Conservation (phyloP, 2,113 vertebrate species). For the Tachysurus vachellii region DNA sequence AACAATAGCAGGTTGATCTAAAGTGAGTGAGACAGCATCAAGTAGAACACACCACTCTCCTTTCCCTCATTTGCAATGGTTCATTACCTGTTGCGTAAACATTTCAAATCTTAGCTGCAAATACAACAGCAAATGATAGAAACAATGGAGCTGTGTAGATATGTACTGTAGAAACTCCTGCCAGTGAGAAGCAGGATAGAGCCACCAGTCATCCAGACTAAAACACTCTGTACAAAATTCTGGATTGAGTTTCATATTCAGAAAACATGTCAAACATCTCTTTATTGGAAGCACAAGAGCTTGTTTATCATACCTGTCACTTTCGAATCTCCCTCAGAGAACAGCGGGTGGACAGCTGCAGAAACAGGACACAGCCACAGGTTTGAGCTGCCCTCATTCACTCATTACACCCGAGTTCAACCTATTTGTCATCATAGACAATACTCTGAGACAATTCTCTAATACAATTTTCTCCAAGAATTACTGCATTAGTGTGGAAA, state of each 20-base stretch:
- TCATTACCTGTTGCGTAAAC: constrained; percentile 58
- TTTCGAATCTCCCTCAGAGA: constrained; percentile 24
- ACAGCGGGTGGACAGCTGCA: neutral
- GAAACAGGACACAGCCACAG: neutral
- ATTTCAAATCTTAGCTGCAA: constrained; percentile 37
- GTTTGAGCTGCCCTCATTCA: neutral
- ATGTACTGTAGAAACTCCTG: neutral
- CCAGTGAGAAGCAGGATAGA: neutral
- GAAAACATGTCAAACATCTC: neutral
- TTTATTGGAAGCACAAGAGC: neutral
- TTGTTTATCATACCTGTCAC: constrained; percentile 54
- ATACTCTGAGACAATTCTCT: neutral
- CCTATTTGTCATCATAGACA: neutral
- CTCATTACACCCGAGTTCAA: neutral
- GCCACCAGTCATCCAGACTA: neutral
- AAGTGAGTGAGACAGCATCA: constrained; percentile 53
- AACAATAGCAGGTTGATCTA: constrained; percentile 47
- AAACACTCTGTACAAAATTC: neutral
- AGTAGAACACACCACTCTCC: constrained; percentile 51
- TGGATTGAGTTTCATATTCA: neutral
- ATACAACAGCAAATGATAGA: constrained; percentile 28
- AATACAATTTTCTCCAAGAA: neutral
- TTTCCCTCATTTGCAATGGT: constrained; percentile 51
- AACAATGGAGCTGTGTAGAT: neutral
- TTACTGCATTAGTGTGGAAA: neutral